Conservation (phyloP, 2,113 vertebrate species). For the Crotophaga sulcirostris region DNA sequence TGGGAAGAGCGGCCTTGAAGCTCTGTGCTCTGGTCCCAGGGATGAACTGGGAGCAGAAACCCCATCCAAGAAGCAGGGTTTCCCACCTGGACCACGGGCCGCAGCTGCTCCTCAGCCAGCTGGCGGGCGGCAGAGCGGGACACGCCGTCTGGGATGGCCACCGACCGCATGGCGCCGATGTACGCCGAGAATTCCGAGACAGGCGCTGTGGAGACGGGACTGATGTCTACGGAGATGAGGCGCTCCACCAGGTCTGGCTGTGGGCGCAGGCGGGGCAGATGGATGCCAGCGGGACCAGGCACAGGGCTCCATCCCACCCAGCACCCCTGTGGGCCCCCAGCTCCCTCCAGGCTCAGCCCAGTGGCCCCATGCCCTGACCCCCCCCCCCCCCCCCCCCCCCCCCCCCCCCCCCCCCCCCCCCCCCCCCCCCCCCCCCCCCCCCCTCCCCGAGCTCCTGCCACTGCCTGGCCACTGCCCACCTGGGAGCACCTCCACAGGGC, state of each 20-base stretch:
- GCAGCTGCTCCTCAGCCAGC: constrained; percentile 87
- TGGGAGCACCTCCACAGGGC: too few relatives aligned
- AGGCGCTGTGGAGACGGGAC: constrained; percentile 65
- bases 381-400: too few relatives aligned
- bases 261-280: background rate
- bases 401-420: too few relatives aligned
- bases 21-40: background rate
- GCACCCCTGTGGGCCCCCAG: background rate
- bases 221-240: constrained; percentile 89
- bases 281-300: accelerated
- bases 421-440: too few relatives aligned
- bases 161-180: constrained; percentile 84
- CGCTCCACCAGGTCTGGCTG: constrained; percentile 90
- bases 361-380: too few relatives aligned
- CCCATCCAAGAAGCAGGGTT: background rate
- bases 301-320: background rate
- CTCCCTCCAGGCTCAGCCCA: background rate
- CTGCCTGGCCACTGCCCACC: too few relatives aligned
- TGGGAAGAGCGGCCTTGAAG: background rate
- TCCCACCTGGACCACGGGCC: constrained; percentile 78
- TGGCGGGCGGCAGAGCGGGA: constrained; percentile 86
- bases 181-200: constrained; percentile 78
- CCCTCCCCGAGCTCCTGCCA: too few relatives aligned
- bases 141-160: constrained; percentile 80
- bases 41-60: background rate